Base-by-base conservation (phyloP, 2,113 vertebrate genomes). In the Chroicocephalus ridibundus region DNA sequence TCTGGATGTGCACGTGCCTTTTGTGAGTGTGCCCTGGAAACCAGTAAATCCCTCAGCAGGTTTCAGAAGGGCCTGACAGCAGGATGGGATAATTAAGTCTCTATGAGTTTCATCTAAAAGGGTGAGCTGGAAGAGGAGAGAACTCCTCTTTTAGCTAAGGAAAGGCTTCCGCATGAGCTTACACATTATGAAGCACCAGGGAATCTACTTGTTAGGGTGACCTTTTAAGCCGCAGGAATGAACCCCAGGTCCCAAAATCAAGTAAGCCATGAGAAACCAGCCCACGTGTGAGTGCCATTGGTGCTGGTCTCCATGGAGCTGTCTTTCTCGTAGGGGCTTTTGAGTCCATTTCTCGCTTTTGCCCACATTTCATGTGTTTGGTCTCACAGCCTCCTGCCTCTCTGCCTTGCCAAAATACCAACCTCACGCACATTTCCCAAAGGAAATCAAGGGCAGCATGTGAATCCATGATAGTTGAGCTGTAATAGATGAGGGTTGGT, bases 401-500 rank as follows among this genome's bases (percentile, higher is more conserved):
- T 77, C 15, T 44, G 14, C 32, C 88, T 51, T 72, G 17, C 57
- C 54, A 29, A 64, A 79, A 47, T 24, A 44, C 71, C 58, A 47
- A 20, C 21, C 21, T 18, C 38, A 65, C 11, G 42, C 40, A 20
- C 0, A 0, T 58, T 70, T 78, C 55, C 46, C 8, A 0, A 42
- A 92, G 61, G 22, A 82, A 76, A 88, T 13, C 52, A 38, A 32
- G 51, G 40, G 16, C 19, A 80, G 13, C 61, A 18, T n/a, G n/a
- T 32, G 47, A 85, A 42, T 42, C 42, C 42, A 42, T 42, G 42
- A 42, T 42, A 42, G 42, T 42, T 42, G 42, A 85, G 22, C 47
- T 2, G 0, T 1, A 34, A 54, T 60, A 65, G 52, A 1, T 3
- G 4, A 58, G 25, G 16, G 9, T 32, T 1, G 0, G 5, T 69